Evolutionary conservation across 1,140 invertebrate genomes (phyloP).

Genomic region (Ladona fulva): DNA sequence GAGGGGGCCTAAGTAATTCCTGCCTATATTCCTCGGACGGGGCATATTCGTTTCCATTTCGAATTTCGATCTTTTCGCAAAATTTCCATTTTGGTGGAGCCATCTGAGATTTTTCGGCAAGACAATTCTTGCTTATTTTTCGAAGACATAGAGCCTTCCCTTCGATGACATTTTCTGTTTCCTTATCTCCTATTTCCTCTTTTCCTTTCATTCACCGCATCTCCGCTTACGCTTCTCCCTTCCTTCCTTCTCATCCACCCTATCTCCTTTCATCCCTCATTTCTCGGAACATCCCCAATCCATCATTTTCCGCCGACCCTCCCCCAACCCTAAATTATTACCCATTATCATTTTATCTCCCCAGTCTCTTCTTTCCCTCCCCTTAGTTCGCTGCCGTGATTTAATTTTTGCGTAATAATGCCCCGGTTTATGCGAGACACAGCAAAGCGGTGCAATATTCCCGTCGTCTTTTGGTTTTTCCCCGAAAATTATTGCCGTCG

Average conservation of each 20-base stretch:
- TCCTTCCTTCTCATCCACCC: background rate
- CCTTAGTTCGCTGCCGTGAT: background rate
- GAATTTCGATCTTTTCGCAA: too few species aligned
- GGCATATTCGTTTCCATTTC: too few species aligned
- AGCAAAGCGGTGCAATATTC: background rate
- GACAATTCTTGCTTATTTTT: too few species aligned
- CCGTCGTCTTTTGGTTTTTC: background rate
- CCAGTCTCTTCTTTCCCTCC: background rate
- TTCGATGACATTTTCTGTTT: too few species aligned
- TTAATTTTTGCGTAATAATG: constrained; percentile 10
- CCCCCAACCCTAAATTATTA: background rate
- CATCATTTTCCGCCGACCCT: background rate
- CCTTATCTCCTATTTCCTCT: background rate
- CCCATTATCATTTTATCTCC: constrained; percentile 8
- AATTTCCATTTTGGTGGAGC: too few species aligned
- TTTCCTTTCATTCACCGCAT: background rate
- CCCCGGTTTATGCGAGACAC: background rate
- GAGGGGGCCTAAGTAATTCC: too few species aligned
- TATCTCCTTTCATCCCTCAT: background rate
- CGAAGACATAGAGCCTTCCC: too few species aligned
- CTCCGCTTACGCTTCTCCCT: background rate
- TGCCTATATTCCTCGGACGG: too few species aligned
- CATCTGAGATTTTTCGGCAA: too few species aligned
- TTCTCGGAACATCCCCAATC: background rate
- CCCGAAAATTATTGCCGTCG: background rate